These are phyloP conservation scores for Busseola fusca DNA, from an alignment of 2,888 invertebrate species.

Conservation along the genomic window DNA sequence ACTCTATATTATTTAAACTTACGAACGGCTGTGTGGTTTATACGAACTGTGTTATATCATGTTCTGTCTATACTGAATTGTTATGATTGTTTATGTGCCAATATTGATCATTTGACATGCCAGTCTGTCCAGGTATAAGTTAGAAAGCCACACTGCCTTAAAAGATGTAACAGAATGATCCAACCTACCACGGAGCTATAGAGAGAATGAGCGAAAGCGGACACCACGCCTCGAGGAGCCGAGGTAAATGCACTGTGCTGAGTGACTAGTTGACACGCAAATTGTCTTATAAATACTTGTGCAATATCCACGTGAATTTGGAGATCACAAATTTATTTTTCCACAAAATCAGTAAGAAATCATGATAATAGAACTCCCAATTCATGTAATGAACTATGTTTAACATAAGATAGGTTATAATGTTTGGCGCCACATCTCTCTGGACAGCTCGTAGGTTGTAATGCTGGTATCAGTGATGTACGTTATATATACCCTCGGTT, in stretches of 20 bases:
- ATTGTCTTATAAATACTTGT: constrained; percentile 62
- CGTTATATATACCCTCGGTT: constrained; percentile 72
- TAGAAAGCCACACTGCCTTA: constrained; percentile 87
- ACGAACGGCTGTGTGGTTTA: constrained; percentile 81
- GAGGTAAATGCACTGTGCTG: constrained; percentile 86
- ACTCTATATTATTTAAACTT: constrained; percentile 54
- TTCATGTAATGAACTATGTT: constrained; percentile 59
- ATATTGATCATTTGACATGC: constrained; percentile 81
- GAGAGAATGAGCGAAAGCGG: constrained; percentile 74
- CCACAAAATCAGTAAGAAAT: constrained; percentile 49
- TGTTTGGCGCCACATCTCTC: constrained; percentile 64
- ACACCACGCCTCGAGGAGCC: constrained; percentile 79
- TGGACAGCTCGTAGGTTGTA: constrained; percentile 73
- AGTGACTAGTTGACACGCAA: constrained; percentile 74
- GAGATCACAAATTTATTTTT: constrained; percentile 51
- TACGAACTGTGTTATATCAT: constrained; percentile 62
- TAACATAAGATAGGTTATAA: constrained; percentile 62
- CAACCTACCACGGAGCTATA: constrained; percentile 80
- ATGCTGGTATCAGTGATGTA: constrained; percentile 60
- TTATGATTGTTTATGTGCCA: constrained; percentile 72
- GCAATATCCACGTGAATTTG: constrained; percentile 64
- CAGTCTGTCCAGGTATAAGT: constrained; percentile 87
- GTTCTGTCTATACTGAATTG: constrained; percentile 58
- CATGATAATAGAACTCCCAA: constrained; percentile 56
- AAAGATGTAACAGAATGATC: constrained; percentile 78